Percentiles rank a stretch among this genome's conserved stretches.
Evolutionary conservation across 2,113 vertebrate species (phyloP).

Genomic region (Microcebus lehilahytsara): DNA sequence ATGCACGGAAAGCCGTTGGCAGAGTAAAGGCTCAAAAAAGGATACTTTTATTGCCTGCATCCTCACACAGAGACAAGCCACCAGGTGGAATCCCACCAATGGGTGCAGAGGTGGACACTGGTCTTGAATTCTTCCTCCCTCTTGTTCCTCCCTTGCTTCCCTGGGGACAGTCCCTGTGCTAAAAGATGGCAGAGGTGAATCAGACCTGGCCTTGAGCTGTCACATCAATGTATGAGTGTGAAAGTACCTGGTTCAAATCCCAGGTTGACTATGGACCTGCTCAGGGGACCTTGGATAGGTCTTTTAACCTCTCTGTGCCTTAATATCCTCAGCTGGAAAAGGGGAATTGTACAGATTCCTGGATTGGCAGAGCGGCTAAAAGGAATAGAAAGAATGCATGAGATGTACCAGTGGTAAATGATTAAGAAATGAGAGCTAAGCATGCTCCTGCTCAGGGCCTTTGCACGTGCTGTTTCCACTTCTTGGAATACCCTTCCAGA

Average conservation of each 20-base stretch:
- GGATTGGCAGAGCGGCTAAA: background rate
- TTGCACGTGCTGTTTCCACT: background rate
- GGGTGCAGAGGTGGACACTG: fast-evolving
- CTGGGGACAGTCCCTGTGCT: background rate
- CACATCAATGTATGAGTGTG: background rate
- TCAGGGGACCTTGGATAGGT: background rate
- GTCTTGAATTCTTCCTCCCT: background rate
- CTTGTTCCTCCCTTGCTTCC: background rate
- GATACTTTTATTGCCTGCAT: background rate
- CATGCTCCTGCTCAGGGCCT: background rate
- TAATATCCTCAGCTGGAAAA: background rate
- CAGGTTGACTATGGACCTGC: background rate
- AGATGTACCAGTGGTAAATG: background rate
- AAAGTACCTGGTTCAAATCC: background rate
- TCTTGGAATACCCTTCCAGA: background rate
- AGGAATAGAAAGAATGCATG: background rate
- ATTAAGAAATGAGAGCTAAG: background rate
- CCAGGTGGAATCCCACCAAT: background rate
- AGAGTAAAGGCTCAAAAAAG: background rate
- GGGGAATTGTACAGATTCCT: background rate
- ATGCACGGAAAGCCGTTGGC: fast-evolving
- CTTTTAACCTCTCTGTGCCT: background rate
- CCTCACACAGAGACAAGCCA: background rate
- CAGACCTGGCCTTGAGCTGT: background rate
- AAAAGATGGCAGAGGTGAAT: background rate